A percentile compares a stretch with the other conserved stretches of the same genome.
These are phyloP conservation scores for Flexamia atlantica DNA, from an alignment of 2,888 invertebrate species.

Conservation along the genomic window DNA sequence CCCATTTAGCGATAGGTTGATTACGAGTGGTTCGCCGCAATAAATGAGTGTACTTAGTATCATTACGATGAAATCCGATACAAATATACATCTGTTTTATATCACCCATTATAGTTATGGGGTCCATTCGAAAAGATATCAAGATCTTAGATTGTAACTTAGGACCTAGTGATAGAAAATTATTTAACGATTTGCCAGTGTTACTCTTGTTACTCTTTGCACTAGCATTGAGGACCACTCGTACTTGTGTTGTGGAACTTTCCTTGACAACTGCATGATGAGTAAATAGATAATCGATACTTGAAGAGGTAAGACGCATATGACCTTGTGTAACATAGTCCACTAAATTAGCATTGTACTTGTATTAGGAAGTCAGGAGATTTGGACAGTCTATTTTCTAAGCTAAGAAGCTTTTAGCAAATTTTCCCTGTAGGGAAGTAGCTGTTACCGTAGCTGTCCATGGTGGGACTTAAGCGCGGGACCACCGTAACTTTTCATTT, in stretches of 20 bases:
- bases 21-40: too few relatives aligned
- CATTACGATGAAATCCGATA: too few relatives aligned
- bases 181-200: constrained; percentile 16
- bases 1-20: too few relatives aligned
- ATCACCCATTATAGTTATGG: neutral
- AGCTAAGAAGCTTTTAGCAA: constrained; percentile 20
- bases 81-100: neutral
- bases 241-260: neutral
- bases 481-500: too few relatives aligned
- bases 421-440: too few relatives aligned
- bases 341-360: constrained; percentile 35
- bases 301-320: constrained; percentile 19
- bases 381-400: constrained; percentile 45
- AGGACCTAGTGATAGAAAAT: constrained; percentile 43
- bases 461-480: too few relatives aligned
- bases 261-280: constrained; percentile 62
- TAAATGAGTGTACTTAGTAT: too few relatives aligned
- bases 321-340: constrained; percentile 56
- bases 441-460: too few relatives aligned
- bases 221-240: constrained; percentile 52
- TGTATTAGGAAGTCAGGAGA: neutral
- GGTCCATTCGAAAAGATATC: neutral
- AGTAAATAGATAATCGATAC: constrained; percentile 58
- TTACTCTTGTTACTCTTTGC: neutral
- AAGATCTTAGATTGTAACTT: constrained; percentile 47